Base-by-base conservation (phyloP, 2,888 invertebrate species). In the Perizoma flavofasciatum region DNA sequence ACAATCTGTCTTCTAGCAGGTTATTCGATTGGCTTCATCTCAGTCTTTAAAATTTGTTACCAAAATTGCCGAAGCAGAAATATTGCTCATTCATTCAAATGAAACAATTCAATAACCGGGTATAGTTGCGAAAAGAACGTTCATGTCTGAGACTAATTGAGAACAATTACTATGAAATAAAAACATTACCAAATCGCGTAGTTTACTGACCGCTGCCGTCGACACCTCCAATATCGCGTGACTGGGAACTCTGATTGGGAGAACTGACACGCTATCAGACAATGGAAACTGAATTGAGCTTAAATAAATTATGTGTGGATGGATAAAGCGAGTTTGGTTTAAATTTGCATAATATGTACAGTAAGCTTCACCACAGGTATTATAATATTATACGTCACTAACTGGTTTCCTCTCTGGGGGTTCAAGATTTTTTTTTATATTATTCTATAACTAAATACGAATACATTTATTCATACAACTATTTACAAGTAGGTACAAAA, bases 111-210 rank as follows among this genome's bases (percentile, higher is more conserved):
- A 50, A 59, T 59, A 41, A 34, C 33, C 11, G 45, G 11, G 4
- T 22, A 22, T 41, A 34, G 43, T 61, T 61, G 56, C 53, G 49
- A 61, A 45, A 56, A 49, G 48, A 43, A 43, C 45, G 46, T 76
- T 77, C 82, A 77, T 83, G 81, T 74, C 74, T 73, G 79, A 70
- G 77, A 77, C 79, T 73, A 82, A 83, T 85, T 79, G 76, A 73
- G 70, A 68, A 73, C 73, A 79, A 77, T 79, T 73, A 71, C 68
- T 69, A 67, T 77, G 75, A 79, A 80, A 82, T 81, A 75, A 83
- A 78, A 82, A 80, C 72, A 78, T 82, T 82, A 76, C 72, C 56
- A 58, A 63, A 71, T 67, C 57, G 63, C 61, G 69, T 68, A 70
- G 68, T 69, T 77, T 73, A 75, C 75, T 73, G 78, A 70, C 49